Conservation (phyloP, 2,113 vertebrate genomes). For the Menidia beryllina region DNA sequence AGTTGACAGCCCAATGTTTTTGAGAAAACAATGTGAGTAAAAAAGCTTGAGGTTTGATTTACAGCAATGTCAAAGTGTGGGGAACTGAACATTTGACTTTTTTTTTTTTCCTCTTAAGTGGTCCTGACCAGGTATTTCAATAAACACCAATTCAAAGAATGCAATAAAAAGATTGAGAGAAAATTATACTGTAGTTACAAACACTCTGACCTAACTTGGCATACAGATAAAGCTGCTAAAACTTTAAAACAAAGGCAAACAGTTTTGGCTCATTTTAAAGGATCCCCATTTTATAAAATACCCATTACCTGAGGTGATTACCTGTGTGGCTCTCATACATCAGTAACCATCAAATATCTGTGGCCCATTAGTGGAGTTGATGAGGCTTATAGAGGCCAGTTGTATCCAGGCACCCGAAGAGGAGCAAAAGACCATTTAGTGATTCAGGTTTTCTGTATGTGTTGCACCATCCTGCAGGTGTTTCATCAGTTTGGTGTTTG, state of each 20-base stretch:
- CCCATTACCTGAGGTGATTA: constrained; percentile 33
- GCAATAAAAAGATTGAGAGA: background rate
- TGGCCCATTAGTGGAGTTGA: constrained; percentile 71
- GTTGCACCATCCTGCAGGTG: constrained; percentile 42
- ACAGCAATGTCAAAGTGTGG: constrained; percentile 3
- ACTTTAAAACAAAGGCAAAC: constrained; percentile 39
- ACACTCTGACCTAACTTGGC: background rate
- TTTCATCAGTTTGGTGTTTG: constrained; percentile 46
- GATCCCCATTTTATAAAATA: constrained; percentile 54
- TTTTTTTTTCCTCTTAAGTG: constrained; percentile 2
- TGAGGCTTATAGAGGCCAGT: constrained; percentile 74
- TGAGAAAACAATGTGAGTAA: background rate
- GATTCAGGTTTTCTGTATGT: constrained; percentile 11
- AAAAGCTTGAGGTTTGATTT: background rate
- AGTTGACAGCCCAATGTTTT: background rate
- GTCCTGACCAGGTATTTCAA: too few relatives aligned
- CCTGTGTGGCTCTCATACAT: constrained; percentile 45
- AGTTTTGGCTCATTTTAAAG: constrained; percentile 32
- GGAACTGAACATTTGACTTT: constrained; percentile 13
- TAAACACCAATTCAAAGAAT: too few relatives aligned
- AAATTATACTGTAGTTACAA: background rate
- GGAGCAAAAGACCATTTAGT: constrained; percentile 31
- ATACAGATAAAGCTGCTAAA: constrained; percentile 29
- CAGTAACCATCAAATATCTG: constrained; percentile 48
- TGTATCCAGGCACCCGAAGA: constrained; percentile 53